These are phyloP conservation scores for Pegea sp. DNA, from an alignment of 23 tunicate species.

Conservation along the genomic window DNA sequence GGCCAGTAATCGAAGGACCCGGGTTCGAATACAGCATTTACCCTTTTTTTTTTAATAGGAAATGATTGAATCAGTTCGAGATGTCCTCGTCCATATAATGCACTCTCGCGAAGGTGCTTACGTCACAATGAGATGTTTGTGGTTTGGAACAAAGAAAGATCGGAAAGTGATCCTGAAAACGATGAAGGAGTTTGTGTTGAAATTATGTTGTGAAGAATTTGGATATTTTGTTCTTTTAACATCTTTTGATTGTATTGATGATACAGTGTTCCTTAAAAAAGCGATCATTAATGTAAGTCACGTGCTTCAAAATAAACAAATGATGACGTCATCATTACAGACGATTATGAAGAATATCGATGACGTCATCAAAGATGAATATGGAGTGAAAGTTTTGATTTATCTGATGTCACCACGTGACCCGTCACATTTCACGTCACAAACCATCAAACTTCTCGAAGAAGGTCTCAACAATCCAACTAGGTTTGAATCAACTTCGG, in stretches of 20 bases:
- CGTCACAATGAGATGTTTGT: constrained; percentile 73
- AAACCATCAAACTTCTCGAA: constrained; percentile 23
- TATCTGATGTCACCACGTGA: constrained; percentile 61
- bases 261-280: constrained; percentile 67
- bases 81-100: constrained; percentile 84
- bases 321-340: constrained; percentile 1
- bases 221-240: constrained; percentile 62
- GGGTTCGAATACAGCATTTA: not conserved
- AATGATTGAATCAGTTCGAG: constrained; percentile 73
- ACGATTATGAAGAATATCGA: constrained; percentile 39
- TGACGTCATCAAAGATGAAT: constrained; percentile 30
- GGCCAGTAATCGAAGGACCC: not conserved
- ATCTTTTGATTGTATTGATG: constrained; percentile 91
- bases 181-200: constrained; percentile 74
- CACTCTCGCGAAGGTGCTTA: constrained; percentile 94
- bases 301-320: constrained; percentile 1
- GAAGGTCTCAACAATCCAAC: constrained; percentile 49
- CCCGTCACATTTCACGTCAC: constrained; percentile 58
- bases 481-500: constrained; percentile 12
- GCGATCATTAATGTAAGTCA: constrained; percentile 30
- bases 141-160: constrained; percentile 94
- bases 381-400: constrained; percentile 60
- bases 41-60: constrained; percentile 12
- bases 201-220: constrained; percentile 48
- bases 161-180: constrained; percentile 88